Percentiles rank a stretch among this genome's conserved stretches.
Evolutionary conservation across 2,888 invertebrate species (phyloP).

Genomic region (Athalia rosae): DNA sequence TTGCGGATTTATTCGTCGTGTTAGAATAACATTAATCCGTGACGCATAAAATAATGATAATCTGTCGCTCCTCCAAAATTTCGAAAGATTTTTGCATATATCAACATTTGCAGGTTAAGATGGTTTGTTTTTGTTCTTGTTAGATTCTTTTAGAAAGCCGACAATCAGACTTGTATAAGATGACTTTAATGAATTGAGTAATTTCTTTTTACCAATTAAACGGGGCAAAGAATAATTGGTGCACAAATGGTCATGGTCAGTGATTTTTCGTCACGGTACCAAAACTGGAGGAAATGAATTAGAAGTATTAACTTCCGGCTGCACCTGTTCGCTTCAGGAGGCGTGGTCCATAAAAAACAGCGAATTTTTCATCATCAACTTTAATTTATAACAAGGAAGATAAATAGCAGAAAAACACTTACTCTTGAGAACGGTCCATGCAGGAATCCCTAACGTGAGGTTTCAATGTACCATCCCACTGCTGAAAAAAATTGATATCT

Average conservation of each 20-base stretch:
- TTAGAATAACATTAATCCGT: no score
- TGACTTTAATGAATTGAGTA: not conserved
- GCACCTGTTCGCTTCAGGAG: conserved; percentile 54
- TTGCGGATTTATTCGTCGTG: no score
- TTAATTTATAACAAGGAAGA: conserved; percentile 2
- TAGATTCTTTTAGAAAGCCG: no score
- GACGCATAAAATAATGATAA: no score
- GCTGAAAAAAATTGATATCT: conserved; percentile 51
- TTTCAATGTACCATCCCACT: conserved; percentile 63
- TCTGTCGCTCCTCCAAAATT: no score
- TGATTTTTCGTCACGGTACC: conserved; percentile 65
- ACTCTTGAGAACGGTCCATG: conserved; percentile 67
- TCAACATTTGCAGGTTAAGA: no score
- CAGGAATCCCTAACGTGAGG: conserved; percentile 58
- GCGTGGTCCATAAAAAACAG: conserved; percentile 39
- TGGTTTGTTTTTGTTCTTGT: no score
- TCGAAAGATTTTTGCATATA: no score
- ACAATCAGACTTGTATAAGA: no score
- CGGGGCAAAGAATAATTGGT: conserved; percentile 33
- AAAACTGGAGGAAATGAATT: conserved; percentile 61
- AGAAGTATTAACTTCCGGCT: conserved; percentile 63
- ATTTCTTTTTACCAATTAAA: conserved; percentile 20
- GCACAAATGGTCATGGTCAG: conserved; percentile 63
- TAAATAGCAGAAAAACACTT: conserved; percentile 53
- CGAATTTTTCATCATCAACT: conserved; percentile 18